Evolutionary conservation across 1,140 invertebrate genomes (phyloP), one percentile per base, ranked within the genome.

Genomic region (Lepidostoma basale): DNA sequence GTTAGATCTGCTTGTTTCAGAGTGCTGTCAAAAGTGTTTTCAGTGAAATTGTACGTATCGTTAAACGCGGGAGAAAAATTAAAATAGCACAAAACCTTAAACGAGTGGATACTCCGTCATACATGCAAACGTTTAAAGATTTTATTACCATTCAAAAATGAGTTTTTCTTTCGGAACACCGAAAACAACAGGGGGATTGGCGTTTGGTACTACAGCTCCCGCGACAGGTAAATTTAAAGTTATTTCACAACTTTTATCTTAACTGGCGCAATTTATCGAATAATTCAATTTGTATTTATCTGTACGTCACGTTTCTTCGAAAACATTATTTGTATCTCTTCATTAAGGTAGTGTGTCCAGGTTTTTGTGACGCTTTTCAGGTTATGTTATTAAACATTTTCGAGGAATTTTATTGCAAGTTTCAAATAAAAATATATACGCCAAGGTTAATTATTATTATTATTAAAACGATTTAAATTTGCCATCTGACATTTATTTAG

Each of bases 201-300:
- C 77, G 9, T 78, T 78, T 71, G 75, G 74, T 22, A 74, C 78
- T 23, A 71, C 74, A 28, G 76, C 77, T 10, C 70, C 75, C 40
- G 73, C 79, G 49, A 75, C 60, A 59, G 73, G 73, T 74, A 28
- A 42, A n/a, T 33, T 30, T n/a, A n/a, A 52, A 52, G n/a, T 2
- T 52, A 9, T 18, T 16, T 45, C 18, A 2, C 44, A 14, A 18
- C 18, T 45, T 16, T 45, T 9, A 10, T 18, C 12, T 9, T 45
- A 45, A 2, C 20, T 45, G 3, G 2, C 20, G 18, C 10, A 23
- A 9, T 3, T 28, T 23, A 3, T 12, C 12, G 1, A 2, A 14
- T 45, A 5, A 45, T 45, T 10, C 5, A 45, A n/a, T 45, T 10
- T 45, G 5, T 9, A n/a, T 5, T 45, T 45, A 25, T 26, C n/a